These are phyloP conservation scores for Meles meles DNA, from an alignment of 2,113 vertebrate species.

Conservation along the genomic window DNA sequence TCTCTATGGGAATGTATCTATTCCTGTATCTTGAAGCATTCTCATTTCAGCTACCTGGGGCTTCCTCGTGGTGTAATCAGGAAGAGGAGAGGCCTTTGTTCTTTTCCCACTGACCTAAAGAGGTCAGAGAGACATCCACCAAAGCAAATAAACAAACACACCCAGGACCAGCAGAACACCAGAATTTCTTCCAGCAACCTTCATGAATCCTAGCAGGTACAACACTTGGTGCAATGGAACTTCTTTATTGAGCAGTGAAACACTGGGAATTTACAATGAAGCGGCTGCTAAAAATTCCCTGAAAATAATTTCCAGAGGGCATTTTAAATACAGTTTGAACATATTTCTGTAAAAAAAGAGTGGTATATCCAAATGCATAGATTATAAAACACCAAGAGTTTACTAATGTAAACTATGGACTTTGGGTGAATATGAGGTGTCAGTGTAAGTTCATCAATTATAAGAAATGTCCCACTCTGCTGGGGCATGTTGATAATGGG, in stretches of 20 bases:
- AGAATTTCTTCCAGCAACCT: neutral
- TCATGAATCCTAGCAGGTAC: neutral
- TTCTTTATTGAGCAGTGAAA: neutral
- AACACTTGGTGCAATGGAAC: neutral
- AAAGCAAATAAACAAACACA: conserved; percentile 31
- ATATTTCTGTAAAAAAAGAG: neutral
- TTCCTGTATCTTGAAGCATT: neutral
- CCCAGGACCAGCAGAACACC: neutral
- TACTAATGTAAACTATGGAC: neutral
- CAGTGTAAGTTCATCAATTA: neutral
- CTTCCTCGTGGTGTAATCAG: neutral
- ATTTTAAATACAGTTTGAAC: conserved; percentile 23
- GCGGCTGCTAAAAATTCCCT: neutral
- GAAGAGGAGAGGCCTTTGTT: conserved; percentile 8
- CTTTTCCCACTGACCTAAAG: neutral
- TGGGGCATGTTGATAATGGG: neutral
- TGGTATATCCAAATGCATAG: neutral
- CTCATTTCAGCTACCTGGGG: conserved; percentile 17
- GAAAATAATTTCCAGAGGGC: neutral
- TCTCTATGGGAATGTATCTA: neutral
- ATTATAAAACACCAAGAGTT: neutral
- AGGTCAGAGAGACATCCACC: neutral
- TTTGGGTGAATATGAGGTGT: neutral
- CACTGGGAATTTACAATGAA: neutral
- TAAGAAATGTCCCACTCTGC: neutral